Conservation (phyloP, 2,888 invertebrate species). For the Steinernema scapterisci region DNA sequence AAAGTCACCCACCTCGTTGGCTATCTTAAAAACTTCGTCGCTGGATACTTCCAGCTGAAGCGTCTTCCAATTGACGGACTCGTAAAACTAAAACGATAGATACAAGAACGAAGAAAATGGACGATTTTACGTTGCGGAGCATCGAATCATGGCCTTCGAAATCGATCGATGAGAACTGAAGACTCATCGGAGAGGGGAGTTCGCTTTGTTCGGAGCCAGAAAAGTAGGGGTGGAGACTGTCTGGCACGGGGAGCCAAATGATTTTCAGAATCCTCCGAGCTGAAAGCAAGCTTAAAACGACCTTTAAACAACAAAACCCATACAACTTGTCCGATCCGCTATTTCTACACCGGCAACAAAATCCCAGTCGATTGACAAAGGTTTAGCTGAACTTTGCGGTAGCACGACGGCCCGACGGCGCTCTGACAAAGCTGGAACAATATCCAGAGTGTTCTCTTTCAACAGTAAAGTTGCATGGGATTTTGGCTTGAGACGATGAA, state of each 20-base stretch:
- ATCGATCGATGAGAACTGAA: slow-evolving; percentile 12
- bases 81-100: neutral
- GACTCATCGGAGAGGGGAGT: slow-evolving; percentile 13
- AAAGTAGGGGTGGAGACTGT: neutral
- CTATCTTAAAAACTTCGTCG: slow-evolving; percentile 6
- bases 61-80: slow-evolving; percentile 17
- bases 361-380: slow-evolving; percentile 16
- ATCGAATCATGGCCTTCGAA: neutral
- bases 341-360: slow-evolving; percentile 2
- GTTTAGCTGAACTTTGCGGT: neutral
- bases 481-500: slow-evolving; percentile 36
- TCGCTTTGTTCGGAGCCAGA: neutral
- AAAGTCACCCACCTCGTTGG: neutral
- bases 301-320: neutral
- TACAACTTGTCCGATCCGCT: slow-evolving; percentile 16
- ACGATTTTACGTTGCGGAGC: neutral
- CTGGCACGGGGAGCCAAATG: slow-evolving; percentile 9
- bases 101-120: neutral
- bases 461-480: neutral
- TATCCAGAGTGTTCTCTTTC: neutral
- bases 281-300: neutral
- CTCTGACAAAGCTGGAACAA: neutral
- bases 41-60: neutral
- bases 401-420: neutral
- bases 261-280: neutral